Conservation (phyloP, 2,888 invertebrate species). For the Drosophila anomalata region DNA sequence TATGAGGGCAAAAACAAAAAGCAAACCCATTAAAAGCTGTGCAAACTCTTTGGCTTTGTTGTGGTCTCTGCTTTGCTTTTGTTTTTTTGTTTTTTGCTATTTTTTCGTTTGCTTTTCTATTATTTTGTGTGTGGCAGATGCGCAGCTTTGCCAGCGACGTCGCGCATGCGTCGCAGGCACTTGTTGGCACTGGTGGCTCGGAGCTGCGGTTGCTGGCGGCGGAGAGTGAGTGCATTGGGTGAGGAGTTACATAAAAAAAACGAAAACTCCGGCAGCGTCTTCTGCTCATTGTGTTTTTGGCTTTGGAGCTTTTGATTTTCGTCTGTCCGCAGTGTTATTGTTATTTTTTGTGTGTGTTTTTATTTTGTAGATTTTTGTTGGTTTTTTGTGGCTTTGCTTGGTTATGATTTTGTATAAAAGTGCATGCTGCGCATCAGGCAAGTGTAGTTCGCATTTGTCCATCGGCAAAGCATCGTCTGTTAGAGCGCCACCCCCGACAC, state of each 20-base stretch:
- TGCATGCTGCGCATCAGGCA: constrained; percentile 72
- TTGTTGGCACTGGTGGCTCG: not conserved
- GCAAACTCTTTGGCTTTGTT: constrained; percentile 13
- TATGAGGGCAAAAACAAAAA: constrained; percentile 64
- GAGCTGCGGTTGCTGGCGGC: constrained; percentile 24
- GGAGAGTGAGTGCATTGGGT: constrained; percentile 69
- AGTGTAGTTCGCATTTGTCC: constrained; percentile 82
- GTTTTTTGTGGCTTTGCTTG: constrained; percentile 53
- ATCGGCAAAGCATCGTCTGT: constrained; percentile 68
- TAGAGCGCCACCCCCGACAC: constrained; percentile 28
- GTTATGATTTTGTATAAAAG: constrained; percentile 80
- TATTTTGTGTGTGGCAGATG: constrained; percentile 34
- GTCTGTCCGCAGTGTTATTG: constrained; percentile 40
- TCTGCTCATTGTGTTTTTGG: constrained; percentile 41
- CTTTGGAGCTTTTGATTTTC: constrained; percentile 57
- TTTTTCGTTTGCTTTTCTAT: constrained; percentile 1
- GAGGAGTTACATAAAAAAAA: constrained; percentile 72
- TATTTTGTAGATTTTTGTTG: constrained; percentile 13
- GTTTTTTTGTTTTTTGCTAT: constrained; percentile 15
- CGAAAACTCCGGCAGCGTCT: constrained; percentile 35
- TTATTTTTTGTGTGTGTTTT: constrained; percentile 35
- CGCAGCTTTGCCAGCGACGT: constrained; percentile 19
- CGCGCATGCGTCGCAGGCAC: constrained; percentile 26
- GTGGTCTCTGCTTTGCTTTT: constrained; percentile 4
- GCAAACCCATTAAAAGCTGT: constrained; percentile 21